phyloP scores from a whole-genome alignment of 2,113 vertebrate species.

The Rhinolophus ferrumequinum region DNA sequence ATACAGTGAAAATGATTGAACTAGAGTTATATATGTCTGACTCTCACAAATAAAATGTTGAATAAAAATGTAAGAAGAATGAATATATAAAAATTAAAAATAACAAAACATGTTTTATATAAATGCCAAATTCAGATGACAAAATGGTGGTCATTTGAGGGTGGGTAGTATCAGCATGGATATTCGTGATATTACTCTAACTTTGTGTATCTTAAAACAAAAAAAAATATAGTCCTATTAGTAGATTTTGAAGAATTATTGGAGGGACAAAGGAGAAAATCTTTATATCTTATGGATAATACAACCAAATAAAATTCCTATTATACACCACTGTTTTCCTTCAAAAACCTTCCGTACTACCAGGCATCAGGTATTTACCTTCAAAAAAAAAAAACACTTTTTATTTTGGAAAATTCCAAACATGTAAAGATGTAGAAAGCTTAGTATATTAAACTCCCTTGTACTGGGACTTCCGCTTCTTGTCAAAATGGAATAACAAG shows the following conservation, averaged over 20 bases:
- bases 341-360: not conserved
- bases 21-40: not conserved
- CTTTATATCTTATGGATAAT: not conserved
- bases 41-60: not conserved
- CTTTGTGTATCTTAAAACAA: not conserved
- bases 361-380: not conserved
- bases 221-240: constrained; percentile 1
- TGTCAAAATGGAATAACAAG: not conserved
- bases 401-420: constrained; percentile 16
- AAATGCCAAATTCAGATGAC: constrained; percentile 2
- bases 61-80: constrained; percentile 18
- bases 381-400: not conserved
- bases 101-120: not conserved
- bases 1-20: constrained; percentile 12
- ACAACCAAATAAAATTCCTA: not conserved
- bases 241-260: not conserved
- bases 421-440: not conserved
- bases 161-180: not conserved
- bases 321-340: not conserved
- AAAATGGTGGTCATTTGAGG: not conserved
- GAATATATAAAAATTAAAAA: not conserved
- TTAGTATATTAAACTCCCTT: not conserved
- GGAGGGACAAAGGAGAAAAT: not conserved
- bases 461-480: not conserved
- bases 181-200: not conserved